Conservation (phyloP, 2,113 vertebrate genomes). For the Corvus moneduloides region DNA sequence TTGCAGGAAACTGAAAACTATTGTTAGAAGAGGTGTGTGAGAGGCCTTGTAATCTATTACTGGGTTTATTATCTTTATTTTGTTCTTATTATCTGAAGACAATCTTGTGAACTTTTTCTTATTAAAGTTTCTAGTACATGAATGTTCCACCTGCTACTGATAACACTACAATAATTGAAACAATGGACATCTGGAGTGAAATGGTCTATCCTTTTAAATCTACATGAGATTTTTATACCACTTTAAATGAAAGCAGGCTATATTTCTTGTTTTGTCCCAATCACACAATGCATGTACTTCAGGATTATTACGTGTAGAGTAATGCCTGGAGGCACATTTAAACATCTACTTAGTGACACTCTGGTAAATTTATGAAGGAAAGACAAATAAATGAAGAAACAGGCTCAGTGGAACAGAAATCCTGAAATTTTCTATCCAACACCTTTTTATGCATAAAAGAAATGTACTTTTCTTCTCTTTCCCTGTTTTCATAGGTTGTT, state of each 20-base stretch:
- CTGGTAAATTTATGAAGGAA: neutral
- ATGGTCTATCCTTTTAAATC: neutral
- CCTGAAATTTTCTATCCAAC: neutral
- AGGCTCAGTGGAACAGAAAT: neutral
- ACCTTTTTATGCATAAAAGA: accelerated
- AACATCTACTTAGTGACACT: neutral
- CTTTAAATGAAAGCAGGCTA: neutral
- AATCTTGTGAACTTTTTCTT: neutral
- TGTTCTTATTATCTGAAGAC: neutral
- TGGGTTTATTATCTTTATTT: neutral
- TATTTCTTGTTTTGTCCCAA: neutral
- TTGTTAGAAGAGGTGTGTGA: neutral
- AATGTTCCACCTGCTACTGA: neutral
- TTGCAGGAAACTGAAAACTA: neutral
- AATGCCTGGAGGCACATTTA: neutral
- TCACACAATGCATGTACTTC: neutral
- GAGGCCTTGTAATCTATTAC: neutral
- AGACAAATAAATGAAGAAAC: neutral
- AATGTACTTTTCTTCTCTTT: neutral
- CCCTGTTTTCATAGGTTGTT: neutral
- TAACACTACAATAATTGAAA: neutral
- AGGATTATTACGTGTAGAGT: neutral
- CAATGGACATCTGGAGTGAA: neutral
- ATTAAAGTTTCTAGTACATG: neutral
- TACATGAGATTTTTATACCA: neutral